Evolutionary conservation across 2,113 vertebrate species (phyloP).

Genomic region (Leucopternis melanops): DNA sequence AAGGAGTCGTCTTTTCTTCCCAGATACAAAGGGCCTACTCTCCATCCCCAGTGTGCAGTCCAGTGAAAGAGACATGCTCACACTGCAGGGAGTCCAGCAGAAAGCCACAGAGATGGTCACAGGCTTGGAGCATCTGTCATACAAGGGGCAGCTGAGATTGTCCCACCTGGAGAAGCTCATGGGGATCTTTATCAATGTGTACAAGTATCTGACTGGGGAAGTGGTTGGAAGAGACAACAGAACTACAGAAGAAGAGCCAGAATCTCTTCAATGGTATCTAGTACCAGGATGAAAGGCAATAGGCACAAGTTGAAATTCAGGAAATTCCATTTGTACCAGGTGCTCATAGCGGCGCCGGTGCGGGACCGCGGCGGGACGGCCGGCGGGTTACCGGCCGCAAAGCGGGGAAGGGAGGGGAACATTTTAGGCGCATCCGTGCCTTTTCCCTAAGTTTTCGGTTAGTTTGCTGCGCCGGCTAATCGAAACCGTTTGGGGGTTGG

Average conservation of each 20-base stretch:
- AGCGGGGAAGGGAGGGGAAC: background rate
- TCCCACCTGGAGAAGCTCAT: background rate
- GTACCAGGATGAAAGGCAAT: background rate
- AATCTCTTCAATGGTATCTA: background rate
- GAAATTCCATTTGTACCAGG: background rate
- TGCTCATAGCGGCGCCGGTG: background rate
- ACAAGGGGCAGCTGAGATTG: background rate
- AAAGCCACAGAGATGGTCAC: background rate
- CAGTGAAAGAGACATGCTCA: background rate
- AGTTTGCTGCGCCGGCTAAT: background rate
- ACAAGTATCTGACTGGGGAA: background rate
- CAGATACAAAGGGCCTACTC: background rate
- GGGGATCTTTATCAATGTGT: background rate
- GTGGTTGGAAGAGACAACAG: accelerated
- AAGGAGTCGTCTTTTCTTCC: background rate
- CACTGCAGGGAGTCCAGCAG: background rate
- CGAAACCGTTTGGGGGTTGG: background rate
- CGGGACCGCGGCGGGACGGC: background rate
- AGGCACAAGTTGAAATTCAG: background rate
- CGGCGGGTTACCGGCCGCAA: background rate
- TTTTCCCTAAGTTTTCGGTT: background rate
- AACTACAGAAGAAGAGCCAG: background rate
- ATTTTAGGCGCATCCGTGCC: background rate
- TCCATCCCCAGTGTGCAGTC: background rate
- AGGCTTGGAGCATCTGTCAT: background rate